Evolutionary conservation across 2,888 invertebrate species (phyloP), one percentile per base, ranked within the genome.

Genomic region (Acanthopleura granulata): DNA sequence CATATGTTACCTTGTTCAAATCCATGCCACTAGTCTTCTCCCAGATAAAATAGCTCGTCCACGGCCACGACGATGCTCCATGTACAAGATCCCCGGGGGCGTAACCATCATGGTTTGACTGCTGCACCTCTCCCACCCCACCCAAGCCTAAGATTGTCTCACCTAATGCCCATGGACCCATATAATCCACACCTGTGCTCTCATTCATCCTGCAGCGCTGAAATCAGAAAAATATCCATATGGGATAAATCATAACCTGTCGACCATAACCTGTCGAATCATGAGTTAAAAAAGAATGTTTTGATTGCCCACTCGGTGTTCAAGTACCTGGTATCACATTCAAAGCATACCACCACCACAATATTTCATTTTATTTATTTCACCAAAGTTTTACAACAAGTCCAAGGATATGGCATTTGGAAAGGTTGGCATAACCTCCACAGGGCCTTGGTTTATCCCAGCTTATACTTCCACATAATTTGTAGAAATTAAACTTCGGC

Each of bases 191-290:
- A 6, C 91, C 91, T n/a, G 89, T 85, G 62, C 85, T 84, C 61
- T 87, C 86, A 81, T 91, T 91, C 89, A 91, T 88, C 4, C 88
- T 82, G 79, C 90, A 91, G 76, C 91, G 80, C 90, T 90, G 76
- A 16, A 78, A 83, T 61, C 30, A 49, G 62, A n/a, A 75, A 72
- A 25, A 40, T 40, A 3, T 40, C 40, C 40, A 40, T 40, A 40
- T n/a, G 40, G 40, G 40, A 72, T 4, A 61, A 11, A 61, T 4
- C 1, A 16, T 12, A n/a, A 72, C n/a, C 25, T n/a, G 1, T 25
- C n/a, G 12, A 29, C 3, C 29, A 25, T 29, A 57, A 12, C 14
- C 57, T 62, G 49, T 57, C 51, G 29, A 72, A 40, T 40, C 3
- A 6, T 6, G 9, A 40, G 9, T 6, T 40, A 40, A 40, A 40